Evolutionary conservation across 2,797 vertebrate species (phyloP).

Genomic region (Streptopelia turtur): DNA sequence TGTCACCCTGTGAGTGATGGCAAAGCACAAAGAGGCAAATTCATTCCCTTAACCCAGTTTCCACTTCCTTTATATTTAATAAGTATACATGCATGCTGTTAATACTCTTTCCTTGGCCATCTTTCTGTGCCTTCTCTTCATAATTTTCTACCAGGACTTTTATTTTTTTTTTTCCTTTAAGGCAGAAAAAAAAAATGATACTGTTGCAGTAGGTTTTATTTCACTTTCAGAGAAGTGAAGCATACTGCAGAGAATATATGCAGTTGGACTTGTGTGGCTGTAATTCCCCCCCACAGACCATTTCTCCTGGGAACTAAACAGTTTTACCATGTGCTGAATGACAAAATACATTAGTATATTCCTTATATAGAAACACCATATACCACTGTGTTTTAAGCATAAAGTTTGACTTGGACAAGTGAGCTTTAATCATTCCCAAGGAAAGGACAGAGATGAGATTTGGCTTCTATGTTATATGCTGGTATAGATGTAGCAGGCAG

Average conservation of each 20-base stretch:
- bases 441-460: background rate
- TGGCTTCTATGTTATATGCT: background rate
- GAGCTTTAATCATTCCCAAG: background rate
- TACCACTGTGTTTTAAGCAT: background rate
- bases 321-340: background rate
- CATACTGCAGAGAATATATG: background rate
- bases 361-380: background rate
- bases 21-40: background rate
- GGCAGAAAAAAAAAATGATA: background rate
- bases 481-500: slow-evolving; percentile 2
- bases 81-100: background rate
- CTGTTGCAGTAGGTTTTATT: background rate
- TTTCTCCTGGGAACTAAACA: background rate
- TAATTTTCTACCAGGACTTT: background rate
- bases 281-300: background rate
- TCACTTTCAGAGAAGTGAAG: background rate
- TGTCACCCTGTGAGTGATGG: background rate
- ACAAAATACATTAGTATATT: background rate
- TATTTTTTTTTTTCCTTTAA: background rate
- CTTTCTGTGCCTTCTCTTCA: background rate
- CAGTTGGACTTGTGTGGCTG: background rate
- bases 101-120: background rate
- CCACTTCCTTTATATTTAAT: background rate
- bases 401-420: background rate
- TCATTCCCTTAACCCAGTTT: background rate